phyloP scores from a whole-genome alignment of 2,888 invertebrate species.

The Odontocolon sp. region DNA sequence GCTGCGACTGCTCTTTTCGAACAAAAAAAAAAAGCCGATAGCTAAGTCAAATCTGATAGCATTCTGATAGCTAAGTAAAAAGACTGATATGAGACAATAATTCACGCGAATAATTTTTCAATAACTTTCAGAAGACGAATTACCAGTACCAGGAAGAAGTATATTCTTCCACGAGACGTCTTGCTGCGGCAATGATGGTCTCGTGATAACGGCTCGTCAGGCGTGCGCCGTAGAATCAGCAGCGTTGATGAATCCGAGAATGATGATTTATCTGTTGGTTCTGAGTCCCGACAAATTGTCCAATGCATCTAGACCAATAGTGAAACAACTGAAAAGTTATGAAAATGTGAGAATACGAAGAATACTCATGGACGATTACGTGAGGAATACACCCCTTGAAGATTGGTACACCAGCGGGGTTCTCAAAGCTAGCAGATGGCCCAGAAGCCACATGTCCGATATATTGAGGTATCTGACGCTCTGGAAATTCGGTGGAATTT shows the following conservation, averaged over 20 bases:
- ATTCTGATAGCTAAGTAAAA: too few relatives aligned
- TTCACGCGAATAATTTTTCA: not conserved
- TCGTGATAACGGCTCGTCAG: conserved; percentile 83
- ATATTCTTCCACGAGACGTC: conserved; percentile 88
- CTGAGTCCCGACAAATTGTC: conserved; percentile 80
- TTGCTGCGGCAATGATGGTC: conserved; percentile 81
- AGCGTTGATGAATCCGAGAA: conserved; percentile 84
- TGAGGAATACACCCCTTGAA: conserved; percentile 83
- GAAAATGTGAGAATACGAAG: conserved; percentile 82
- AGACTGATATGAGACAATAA: too few relatives aligned
- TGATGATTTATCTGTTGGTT: conserved; percentile 83
- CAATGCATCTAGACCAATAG: conserved; percentile 71
- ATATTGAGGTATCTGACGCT: conserved; percentile 85
- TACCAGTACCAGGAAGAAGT: conserved; percentile 78
- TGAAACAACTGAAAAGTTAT: conserved; percentile 80
- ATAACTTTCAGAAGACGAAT: conserved; percentile 62
- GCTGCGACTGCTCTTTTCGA: too few relatives aligned
- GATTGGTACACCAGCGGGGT: conserved; percentile 81
- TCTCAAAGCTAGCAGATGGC: conserved; percentile 83
- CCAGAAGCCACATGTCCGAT: conserved; percentile 85
- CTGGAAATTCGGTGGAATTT: conserved; percentile 90
- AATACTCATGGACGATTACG: conserved; percentile 82
- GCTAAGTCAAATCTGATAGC: too few relatives aligned
- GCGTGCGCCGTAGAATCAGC: conserved; percentile 88
- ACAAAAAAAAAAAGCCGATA: too few relatives aligned